Evolutionary conservation across 2,797 vertebrate species (phyloP).

Genomic region (Gymnocypris eckloni): DNA sequence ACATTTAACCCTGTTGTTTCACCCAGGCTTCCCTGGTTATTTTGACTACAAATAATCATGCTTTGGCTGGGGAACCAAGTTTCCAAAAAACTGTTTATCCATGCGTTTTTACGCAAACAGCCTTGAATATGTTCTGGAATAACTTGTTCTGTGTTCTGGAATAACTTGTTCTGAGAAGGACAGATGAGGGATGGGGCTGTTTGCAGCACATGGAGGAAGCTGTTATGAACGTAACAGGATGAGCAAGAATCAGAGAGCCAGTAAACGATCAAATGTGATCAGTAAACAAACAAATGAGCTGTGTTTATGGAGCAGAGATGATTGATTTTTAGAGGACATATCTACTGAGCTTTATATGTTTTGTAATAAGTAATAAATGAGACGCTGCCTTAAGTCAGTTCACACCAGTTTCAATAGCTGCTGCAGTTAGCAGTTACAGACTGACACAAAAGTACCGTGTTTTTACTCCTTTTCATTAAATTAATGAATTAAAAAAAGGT

Average conservation of each 20-base stretch:
- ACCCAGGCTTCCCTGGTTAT: neutral
- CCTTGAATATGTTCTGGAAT: slow-evolving; percentile 37
- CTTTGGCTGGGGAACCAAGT: neutral
- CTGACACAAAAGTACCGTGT: neutral
- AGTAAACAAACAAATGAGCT: slow-evolving; percentile 16
- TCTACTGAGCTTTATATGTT: slow-evolving; percentile 44
- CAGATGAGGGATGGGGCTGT: neutral
- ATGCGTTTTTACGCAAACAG: neutral
- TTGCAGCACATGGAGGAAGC: slow-evolving; percentile 28
- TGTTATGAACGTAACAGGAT: slow-evolving; percentile 3
- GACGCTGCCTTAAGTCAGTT: slow-evolving; percentile 45
- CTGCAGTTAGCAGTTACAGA: neutral
- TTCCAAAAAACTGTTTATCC: neutral
- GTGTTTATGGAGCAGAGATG: slow-evolving; percentile 6
- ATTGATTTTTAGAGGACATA: slow-evolving; percentile 47
- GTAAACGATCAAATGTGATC: neutral
- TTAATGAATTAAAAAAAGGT: neutral
- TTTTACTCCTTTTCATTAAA: neutral
- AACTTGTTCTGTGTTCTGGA: slow-evolving; percentile 29
- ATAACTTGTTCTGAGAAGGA: slow-evolving; percentile 26
- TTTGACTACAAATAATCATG: slow-evolving; percentile 29
- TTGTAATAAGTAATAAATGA: slow-evolving; percentile 41
- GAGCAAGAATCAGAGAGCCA: slow-evolving; percentile 16
- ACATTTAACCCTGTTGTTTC: slow-evolving; percentile 4
- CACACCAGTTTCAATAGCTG: neutral